Evolutionary conservation across 2,113 vertebrate species (phyloP), one percentile per base, ranked within the genome.

Genomic region (Micronycteris hirsuta): DNA sequence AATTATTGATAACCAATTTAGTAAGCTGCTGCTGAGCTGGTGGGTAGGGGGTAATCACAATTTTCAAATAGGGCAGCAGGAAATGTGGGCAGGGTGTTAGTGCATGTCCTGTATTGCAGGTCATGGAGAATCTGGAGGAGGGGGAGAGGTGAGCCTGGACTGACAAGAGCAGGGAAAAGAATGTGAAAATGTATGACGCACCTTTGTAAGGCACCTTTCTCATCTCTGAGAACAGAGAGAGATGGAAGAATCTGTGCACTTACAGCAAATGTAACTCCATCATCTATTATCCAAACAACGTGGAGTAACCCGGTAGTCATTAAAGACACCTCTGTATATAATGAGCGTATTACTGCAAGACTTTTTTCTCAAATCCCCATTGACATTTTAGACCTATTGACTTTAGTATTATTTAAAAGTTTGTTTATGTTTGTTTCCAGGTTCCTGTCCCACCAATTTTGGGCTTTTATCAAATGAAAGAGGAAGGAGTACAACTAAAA

Each of bases 391-490:
- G 45, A 95, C 36, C 38, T 85, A 92, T 52, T 95, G 86, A 49
- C 49, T 56, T 95, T 45, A 89, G 58, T 96, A 86, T 78, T 90
- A 67, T 76, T 68, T 89, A 84, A 87, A 96, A 90, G 74, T 68
- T 43, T 94, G 33, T 84, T 82, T 93, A 24, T 95, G 22, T 93
- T 95, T 96, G 54, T 95, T 97, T 95, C 85, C 92, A 99, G 99
- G 99, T 99, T 49, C 99, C 99, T 28, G 98, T 99, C 78, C 99
- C 99, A 41, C 99, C 99, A 19, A 99, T 99, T 98, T 98, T 99
- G 95, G 99, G 99, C 67, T 98, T 98, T 86, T 99, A 99, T 63
- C 99, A 99, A 63, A 96, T 99, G 38, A 98, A 98, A 97, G 99
- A 99, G 96, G 99, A 99, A 92, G 98, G 98, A 78, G 97, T 96